These are phyloP conservation scores for Capreolus pygargus DNA, from an alignment of 2,113 vertebrate genomes.

Conservation along the genomic window DNA sequence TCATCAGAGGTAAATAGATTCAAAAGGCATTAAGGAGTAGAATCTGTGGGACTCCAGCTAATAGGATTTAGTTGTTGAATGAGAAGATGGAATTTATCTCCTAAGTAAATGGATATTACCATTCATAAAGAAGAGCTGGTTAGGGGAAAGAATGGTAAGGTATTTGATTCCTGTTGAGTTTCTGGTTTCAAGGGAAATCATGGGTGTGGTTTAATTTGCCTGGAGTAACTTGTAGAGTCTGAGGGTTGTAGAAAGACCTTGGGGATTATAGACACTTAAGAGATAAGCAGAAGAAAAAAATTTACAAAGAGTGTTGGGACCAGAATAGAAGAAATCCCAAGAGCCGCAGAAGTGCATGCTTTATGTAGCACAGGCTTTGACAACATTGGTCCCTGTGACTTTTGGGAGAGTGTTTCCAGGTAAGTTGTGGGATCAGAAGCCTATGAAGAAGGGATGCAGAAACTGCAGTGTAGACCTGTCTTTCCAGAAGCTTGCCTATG, in stretches of 20 bases:
- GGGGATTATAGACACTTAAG: background rate
- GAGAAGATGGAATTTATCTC: constrained; percentile 36
- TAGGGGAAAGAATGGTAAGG: background rate
- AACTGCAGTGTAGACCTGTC: background rate
- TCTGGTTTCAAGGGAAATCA: background rate
- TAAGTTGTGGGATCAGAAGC: background rate
- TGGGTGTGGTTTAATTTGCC: constrained; percentile 4
- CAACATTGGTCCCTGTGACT: background rate
- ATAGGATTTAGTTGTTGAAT: constrained; percentile 44
- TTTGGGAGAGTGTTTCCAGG: background rate
- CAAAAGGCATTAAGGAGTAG: constrained; percentile 28
- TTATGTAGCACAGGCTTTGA: background rate
- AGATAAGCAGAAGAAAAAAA: background rate
- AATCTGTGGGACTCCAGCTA: background rate
- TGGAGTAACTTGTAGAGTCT: background rate
- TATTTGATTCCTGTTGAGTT: background rate
- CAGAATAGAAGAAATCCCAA: background rate
- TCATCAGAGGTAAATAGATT: constrained; percentile 23
- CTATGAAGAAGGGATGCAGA: background rate
- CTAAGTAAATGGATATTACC: background rate
- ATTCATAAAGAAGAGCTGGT: background rate
- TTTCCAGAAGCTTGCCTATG: background rate
- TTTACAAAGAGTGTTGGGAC: background rate
- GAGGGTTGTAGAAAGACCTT: background rate
- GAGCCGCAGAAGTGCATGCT: background rate